phyloP scores from a whole-genome alignment of 2,888 invertebrate species.

The Hydroisotoma schaefferi region DNA sequence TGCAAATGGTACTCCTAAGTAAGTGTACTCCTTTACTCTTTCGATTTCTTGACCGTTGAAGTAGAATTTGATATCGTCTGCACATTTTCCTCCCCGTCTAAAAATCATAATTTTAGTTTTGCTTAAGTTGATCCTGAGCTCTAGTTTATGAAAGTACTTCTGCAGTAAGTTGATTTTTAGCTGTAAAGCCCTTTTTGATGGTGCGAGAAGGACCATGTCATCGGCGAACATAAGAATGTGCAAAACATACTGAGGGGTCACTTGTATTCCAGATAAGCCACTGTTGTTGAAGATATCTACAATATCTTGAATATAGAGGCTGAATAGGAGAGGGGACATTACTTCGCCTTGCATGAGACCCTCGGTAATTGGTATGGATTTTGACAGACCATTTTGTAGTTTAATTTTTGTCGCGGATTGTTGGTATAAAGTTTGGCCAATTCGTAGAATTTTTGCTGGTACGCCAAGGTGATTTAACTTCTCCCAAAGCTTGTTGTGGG shows the following conservation, averaged over 20 bases:
- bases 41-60: slow-evolving; percentile 18
- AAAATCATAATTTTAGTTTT: slow-evolving; percentile 35
- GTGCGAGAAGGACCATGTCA: slow-evolving; percentile 22
- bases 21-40: slow-evolving; percentile 14
- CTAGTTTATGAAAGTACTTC: slow-evolving; percentile 9
- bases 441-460: background rate
- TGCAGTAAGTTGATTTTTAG: slow-evolving; percentile 17
- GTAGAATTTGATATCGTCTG: background rate
- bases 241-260: background rate
- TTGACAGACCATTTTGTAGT: background rate
- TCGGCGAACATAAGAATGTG: slow-evolving; percentile 21
- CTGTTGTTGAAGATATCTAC: background rate
- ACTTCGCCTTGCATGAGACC: slow-evolving; percentile 63
- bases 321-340: background rate
- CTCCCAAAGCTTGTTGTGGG: background rate
- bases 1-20: slow-evolving; percentile 22
- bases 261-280: slow-evolving; percentile 3
- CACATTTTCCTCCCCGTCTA: slow-evolving; percentile 18
- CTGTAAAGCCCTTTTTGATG: slow-evolving; percentile 12
- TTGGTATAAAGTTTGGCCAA: background rate
- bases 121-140: slow-evolving; percentile 13
- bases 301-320: background rate
- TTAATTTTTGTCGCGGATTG: background rate
- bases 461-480: background rate
- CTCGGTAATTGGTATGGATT: slow-evolving; percentile 49